Evolutionary conservation across 2,113 vertebrate species (phyloP).

Genomic region (Phoenicopterus ruber): DNA sequence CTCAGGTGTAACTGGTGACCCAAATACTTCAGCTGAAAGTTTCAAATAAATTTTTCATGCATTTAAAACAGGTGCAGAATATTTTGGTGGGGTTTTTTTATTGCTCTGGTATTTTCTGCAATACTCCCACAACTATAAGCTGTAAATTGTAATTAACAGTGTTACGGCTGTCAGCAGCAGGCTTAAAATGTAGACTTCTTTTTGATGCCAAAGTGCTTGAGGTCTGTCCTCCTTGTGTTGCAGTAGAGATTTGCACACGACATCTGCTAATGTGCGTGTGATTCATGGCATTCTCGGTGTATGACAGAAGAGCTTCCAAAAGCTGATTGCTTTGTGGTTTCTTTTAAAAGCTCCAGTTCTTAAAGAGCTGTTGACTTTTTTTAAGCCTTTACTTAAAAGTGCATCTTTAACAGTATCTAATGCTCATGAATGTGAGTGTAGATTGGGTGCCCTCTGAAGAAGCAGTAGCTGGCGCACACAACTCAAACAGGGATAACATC

Average conservation of each 20-base stretch:
- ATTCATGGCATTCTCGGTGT: neutral
- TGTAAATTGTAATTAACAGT: neutral
- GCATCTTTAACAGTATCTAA: neutral
- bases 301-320: neutral
- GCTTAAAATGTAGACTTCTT: neutral
- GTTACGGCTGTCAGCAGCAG: neutral
- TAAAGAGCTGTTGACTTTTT: neutral
- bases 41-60: neutral
- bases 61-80: neutral
- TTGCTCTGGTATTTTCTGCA: neutral
- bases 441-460: neutral
- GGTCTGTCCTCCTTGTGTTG: neutral
- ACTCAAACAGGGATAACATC: neutral
- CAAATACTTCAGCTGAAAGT: neutral
- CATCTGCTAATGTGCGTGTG: neutral
- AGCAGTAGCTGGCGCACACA: neutral
- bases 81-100: neutral
- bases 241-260: neutral
- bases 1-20: neutral
- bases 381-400: neutral
- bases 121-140: neutral
- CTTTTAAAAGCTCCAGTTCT: neutral
- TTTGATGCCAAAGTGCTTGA: neutral
- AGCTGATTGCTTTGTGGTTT: slow-evolving; percentile 14
- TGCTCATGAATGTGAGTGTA: neutral